These are phyloP conservation scores for Chondrosia reniformis DNA, from an alignment of 37 sponge, comb jelly and placozoan genomes.

Conservation along the genomic window DNA sequence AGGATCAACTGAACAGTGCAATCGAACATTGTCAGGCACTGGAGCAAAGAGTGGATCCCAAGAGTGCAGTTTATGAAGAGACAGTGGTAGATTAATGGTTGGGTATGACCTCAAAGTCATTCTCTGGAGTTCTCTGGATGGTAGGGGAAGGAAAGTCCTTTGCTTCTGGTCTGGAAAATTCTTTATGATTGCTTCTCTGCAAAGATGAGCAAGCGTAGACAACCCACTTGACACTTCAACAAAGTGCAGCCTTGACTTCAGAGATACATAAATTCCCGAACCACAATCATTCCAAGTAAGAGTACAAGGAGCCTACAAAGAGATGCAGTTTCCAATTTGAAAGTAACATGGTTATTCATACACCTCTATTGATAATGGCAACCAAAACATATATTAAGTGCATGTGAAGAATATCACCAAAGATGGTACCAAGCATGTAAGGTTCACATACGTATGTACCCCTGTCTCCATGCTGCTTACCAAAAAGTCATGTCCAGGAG, in stretches of 20 bases:
- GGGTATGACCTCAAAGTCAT: neutral
- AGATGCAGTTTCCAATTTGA: neutral
- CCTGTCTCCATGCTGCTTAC: too few species aligned
- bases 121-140: neutral
- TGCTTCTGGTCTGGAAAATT: neutral
- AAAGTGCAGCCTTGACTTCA: conserved; percentile 6
- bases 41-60: conserved; percentile 32
- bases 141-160: conserved; percentile 20
- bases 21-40: conserved; percentile 10
- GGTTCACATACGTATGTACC: too few species aligned
- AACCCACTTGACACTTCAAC: neutral
- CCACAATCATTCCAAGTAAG: neutral
- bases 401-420: neutral
- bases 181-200: neutral
- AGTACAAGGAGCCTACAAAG: neutral
- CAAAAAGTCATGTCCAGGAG: neutral
- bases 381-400: neutral
- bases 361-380: too few species aligned
- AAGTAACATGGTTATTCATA: neutral
- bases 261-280: neutral
- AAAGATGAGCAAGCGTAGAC: conserved; percentile 18
- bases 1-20: conserved; percentile 28
- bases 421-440: too few species aligned
- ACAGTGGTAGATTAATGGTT: neutral
- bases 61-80: neutral